Conservation (phyloP, 2,113 vertebrate genomes). For the Rhinolophus sinicus region DNA sequence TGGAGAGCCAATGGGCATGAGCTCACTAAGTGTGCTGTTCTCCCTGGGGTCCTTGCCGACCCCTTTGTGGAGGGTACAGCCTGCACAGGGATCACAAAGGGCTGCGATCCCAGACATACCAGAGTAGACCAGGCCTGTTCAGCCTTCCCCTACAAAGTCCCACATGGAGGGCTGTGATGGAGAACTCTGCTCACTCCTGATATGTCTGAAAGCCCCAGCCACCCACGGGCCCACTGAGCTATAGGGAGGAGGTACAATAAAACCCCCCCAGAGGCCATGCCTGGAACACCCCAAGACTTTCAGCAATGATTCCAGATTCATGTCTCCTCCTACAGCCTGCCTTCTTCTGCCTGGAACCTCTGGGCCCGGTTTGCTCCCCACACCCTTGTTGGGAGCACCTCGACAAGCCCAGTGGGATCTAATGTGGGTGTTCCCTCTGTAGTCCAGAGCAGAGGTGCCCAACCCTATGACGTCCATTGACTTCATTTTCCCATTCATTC, state of each 20-base stretch:
- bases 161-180: background rate
- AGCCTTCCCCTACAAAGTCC: background rate
- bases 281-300: background rate
- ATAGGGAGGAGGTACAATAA: background rate
- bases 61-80: too few species aligned
- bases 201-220: background rate
- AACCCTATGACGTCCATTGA: background rate
- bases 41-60: background rate
- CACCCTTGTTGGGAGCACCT: background rate
- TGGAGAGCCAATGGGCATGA: background rate
- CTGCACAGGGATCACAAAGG: background rate
- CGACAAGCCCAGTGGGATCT: background rate
- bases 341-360: background rate
- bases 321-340: background rate
- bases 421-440: background rate
- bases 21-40: background rate
- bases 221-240: background rate
- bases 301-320: background rate
- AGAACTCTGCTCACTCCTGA: background rate
- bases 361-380: background rate
- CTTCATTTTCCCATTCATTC: constrained; percentile 15
- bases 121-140: background rate
- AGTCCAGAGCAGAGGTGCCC: constrained; percentile 20
- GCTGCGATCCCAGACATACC: background rate
- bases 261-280: background rate